Evolutionary conservation across 2,888 invertebrate species (phyloP).

Genomic region (Tillus elongatus): DNA sequence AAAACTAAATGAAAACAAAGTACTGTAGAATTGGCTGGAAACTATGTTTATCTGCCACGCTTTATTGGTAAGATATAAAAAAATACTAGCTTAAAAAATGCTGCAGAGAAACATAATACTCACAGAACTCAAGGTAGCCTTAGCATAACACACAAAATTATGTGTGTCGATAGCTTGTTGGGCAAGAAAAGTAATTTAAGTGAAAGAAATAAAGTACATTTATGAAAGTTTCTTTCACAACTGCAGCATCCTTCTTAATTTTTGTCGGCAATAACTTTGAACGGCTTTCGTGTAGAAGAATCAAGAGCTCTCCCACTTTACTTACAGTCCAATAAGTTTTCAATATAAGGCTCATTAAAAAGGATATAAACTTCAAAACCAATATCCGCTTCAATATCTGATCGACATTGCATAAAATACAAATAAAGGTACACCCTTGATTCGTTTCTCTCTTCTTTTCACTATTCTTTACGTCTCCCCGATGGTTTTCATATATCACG

Average conservation of each 20-base stretch:
- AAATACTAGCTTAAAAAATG: no score
- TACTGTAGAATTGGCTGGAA: no score
- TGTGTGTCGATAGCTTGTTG: no score
- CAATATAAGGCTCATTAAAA: slow-evolving; percentile 36
- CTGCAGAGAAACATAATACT: no score
- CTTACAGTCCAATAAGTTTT: slow-evolving; percentile 30
- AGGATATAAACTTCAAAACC: slow-evolving; percentile 36
- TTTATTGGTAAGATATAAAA: no score
- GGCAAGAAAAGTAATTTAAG: no score
- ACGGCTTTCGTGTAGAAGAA: slow-evolving; percentile 25
- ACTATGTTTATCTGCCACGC: no score
- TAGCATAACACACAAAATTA: no score
- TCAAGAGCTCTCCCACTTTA: slow-evolving; percentile 29
- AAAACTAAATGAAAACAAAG: no score
- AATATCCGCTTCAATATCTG: slow-evolving; percentile 29
- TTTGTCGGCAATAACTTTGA: slow-evolving; percentile 23
- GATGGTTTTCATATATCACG: neutral
- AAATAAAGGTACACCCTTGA: slow-evolving; percentile 23
- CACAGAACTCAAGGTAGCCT: no score
- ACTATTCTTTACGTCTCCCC: slow-evolving; percentile 10
- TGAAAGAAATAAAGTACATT: no score
- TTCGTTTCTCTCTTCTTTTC: slow-evolving; percentile 12
- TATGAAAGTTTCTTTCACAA: no score
- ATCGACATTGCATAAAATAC: slow-evolving; percentile 29
- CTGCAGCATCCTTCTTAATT: slow-evolving; percentile 20